Percentiles rank a stretch among this genome's conserved stretches.
phyloP scores from a whole-genome alignment of 2,888 invertebrate genomes.

The Morinoia aosen region DNA sequence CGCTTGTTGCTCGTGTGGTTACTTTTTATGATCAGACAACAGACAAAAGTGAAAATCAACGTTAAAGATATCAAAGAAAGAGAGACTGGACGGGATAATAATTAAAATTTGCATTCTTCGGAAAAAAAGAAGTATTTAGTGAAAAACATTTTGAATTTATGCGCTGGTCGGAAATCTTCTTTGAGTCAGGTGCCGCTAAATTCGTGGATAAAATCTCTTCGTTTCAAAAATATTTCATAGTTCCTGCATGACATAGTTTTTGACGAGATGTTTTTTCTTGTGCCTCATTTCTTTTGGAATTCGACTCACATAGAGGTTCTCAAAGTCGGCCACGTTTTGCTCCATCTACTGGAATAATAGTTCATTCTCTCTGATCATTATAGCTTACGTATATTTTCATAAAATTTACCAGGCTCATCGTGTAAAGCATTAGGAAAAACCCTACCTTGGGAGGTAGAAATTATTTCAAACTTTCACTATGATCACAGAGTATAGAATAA shows the following conservation, averaged over 20 bases:
- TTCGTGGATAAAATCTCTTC: neutral
- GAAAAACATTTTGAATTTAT: neutral
- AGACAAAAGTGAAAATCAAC: neutral
- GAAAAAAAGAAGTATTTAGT: neutral
- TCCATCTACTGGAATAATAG: conserved; percentile 26
- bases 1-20: neutral
- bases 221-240: neutral
- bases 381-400: neutral
- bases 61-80: neutral
- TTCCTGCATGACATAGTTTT: neutral
- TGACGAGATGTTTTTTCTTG: conserved; percentile 31
- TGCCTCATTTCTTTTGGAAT: conserved; percentile 31
- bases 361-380: neutral
- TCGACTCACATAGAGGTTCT: conserved; percentile 6
- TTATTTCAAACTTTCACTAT: neutral
- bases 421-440: neutral
- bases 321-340: neutral
- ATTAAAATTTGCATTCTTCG: neutral
- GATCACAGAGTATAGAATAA: neutral
- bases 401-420: neutral
- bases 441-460: neutral
- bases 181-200: neutral
- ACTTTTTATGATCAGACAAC: neutral
- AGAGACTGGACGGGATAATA: neutral
- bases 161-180: neutral